Evolutionary conservation across 1,140 invertebrate species (phyloP).

Genomic region (Helicoverpa armigera): DNA sequence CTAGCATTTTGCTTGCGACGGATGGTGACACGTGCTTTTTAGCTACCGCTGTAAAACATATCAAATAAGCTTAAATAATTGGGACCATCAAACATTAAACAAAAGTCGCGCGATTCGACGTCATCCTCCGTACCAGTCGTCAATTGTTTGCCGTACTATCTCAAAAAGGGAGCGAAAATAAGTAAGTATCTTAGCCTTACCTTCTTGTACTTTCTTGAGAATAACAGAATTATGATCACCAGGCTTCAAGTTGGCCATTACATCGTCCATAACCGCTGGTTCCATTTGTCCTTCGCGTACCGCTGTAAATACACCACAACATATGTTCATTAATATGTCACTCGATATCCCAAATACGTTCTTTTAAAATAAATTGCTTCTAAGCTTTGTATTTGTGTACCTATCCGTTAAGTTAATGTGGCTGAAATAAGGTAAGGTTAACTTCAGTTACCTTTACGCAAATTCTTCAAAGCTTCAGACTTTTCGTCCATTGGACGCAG

Average conservation of each 20-base stretch:
- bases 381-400: background rate
- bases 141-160: no score
- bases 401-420: background rate
- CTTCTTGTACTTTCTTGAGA: background rate
- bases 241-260: background rate
- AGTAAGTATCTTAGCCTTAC: background rate
- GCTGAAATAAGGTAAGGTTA: no score
- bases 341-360: no score
- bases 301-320: background rate
- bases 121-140: no score
- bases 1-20: no score
- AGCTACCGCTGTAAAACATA: background rate
- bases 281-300: background rate
- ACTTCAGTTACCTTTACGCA: conserved; percentile 2
- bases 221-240: background rate
- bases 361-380: no score
- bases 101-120: no score
- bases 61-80: no score
- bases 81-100: no score
- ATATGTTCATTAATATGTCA: no score
- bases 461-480: background rate
- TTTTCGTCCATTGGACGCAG: background rate
- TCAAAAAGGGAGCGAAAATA: no score
- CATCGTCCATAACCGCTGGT: background rate
- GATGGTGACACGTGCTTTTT: background rate